A percentile compares a stretch with the other conserved stretches of the same genome.
Conservation (phyloP, 2,888 invertebrate species). For the Thecocarcelia acutangulata region DNA sequence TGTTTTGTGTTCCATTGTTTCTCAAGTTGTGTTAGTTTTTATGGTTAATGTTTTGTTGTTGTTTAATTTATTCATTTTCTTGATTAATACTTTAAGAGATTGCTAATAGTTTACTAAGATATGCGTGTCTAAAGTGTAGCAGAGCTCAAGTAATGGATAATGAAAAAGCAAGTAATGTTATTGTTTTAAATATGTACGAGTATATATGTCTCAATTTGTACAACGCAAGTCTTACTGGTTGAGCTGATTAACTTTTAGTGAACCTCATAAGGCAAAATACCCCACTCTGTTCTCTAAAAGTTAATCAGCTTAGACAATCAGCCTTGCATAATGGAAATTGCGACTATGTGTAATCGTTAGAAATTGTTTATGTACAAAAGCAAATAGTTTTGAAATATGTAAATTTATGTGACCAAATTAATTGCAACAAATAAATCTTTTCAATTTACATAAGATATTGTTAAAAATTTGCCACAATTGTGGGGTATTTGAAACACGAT, state of each 20-base stretch:
- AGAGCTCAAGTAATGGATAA: constrained; percentile 36
- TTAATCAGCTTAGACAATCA: too few relatives aligned
- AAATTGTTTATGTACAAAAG: constrained; percentile 29
- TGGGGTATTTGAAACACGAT: too few relatives aligned
- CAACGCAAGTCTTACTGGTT: too few relatives aligned
- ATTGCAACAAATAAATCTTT: neutral
- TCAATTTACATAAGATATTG: neutral
- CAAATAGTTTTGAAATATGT: neutral
- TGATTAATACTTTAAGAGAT: constrained; percentile 25
- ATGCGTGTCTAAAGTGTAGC: constrained; percentile 45
- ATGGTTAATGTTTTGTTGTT: constrained; percentile 8
- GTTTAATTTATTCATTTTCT: constrained; percentile 25
- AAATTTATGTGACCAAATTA: constrained; percentile 24
- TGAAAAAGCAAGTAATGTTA: constrained; percentile 21
- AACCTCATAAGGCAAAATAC: too few relatives aligned
- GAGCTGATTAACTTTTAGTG: too few relatives aligned
- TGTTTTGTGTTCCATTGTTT: constrained; percentile 28
- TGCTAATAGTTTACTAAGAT: constrained; percentile 48
- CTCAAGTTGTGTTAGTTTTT: constrained; percentile 11
- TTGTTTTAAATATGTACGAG: neutral
- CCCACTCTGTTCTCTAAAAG: too few relatives aligned
- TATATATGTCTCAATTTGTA: too few relatives aligned
- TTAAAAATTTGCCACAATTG: too few relatives aligned
- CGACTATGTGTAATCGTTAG: too few relatives aligned
- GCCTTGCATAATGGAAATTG: too few relatives aligned